Base-by-base conservation (phyloP, 2,888 invertebrate genomes). In the Eupelmus urozonus region DNA sequence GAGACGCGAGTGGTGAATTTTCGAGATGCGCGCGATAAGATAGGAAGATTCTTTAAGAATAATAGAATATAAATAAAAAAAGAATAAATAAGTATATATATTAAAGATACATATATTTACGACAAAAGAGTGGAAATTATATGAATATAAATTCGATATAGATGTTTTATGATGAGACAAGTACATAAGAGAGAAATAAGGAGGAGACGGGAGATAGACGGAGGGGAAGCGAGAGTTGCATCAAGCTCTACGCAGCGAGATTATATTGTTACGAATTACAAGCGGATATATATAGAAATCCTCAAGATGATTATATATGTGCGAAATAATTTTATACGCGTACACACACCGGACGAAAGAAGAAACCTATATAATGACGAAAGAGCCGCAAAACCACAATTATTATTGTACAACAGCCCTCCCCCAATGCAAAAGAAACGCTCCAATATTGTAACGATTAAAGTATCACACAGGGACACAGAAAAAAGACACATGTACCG, bases 191-290 rank as follows among this genome's bases (percentile, higher is more conserved):
- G 13, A 49, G 9, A 23, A 49, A 55, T 9, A 18, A 13, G 45
- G 5, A 42, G 25, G 7, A 7, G 34, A 1, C n/a, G 13, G 25
- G 42, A 40, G 57, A 16, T 25, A 55, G 34, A 62, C 2, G 20
- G 42, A 9, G 51, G n/a, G 51, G 18, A 20, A 45, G 20, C 45
- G 40, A 34, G 18, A 67, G 29, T 55, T 40, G 49, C 7, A 18
- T 40, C 49, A 49, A 59, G 29, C 55, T n/a, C 49, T 57, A 71
- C 9, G 40, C n/a, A n/a, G 13, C 45, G 18, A 45, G 18, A 45
- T 59, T 66, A n/a, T n/a, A 76, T 71, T 71, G 70, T 65, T 76
- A 49, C 57, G 59, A 57, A 76, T 76, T 65, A 49, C 51, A 71
- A 25, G 20, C 34, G 76, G 20, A 18, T n/a, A 67, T 67, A 16